These are phyloP conservation scores for Melipona quadrifasciata DNA, from an alignment of 1,140 invertebrate species.

Conservation along the genomic window DNA sequence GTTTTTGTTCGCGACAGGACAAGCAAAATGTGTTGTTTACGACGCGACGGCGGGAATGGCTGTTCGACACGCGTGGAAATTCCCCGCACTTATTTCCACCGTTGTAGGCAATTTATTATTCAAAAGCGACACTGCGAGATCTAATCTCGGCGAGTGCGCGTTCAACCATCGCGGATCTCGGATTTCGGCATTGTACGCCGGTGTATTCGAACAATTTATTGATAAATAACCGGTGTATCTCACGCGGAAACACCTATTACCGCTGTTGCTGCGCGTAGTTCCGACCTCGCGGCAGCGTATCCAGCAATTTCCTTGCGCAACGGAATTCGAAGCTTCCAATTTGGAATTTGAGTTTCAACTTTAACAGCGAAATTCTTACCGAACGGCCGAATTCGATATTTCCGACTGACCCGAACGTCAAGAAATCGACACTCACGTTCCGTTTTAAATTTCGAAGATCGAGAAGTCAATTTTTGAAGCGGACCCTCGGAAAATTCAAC, in stretches of 20 bases:
- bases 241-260: not conserved
- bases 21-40: not conserved
- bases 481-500: too few relatives aligned
- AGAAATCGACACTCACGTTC: not conserved
- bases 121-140: constrained; percentile 20
- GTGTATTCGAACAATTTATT: constrained; percentile 22
- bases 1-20: not conserved
- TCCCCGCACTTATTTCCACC: constrained; percentile 8
- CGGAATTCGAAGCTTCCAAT: not conserved
- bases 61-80: constrained; percentile 42
- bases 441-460: not conserved
- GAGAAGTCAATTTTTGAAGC: too few relatives aligned
- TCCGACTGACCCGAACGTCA: too few relatives aligned
- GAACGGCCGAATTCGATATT: too few relatives aligned
- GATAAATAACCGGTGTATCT: constrained; percentile 14
- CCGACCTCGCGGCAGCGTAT: not conserved
- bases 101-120: constrained; percentile 29
- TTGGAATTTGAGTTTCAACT: not conserved
- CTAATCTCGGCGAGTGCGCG: constrained; percentile 27
- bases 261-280: not conserved
- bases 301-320: not conserved
- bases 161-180: constrained; percentile 2
- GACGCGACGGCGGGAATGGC: not conserved
- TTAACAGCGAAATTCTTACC: not conserved
- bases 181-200: too few relatives aligned